phyloP scores from a whole-genome alignment of 2,113 vertebrate genomes.

The Ramphastos sulfuratus region DNA sequence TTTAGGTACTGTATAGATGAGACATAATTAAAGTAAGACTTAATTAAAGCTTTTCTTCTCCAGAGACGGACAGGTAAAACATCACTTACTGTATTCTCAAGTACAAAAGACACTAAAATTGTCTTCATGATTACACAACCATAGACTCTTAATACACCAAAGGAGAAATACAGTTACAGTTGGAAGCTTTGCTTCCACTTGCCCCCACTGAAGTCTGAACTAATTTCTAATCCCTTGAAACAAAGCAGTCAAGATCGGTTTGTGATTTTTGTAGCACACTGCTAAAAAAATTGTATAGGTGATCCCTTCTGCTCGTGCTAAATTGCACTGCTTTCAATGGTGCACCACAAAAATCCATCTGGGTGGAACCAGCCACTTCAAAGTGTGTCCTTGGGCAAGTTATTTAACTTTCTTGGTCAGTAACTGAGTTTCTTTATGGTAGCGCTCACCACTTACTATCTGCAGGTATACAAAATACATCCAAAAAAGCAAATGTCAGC shows the following conservation, averaged over 20 bases:
- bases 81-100: conserved; percentile 17
- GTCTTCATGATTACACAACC: background rate
- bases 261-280: background rate
- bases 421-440: background rate
- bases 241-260: background rate
- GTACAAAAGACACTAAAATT: conserved; percentile 56
- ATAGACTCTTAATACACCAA: background rate
- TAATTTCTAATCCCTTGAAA: conserved; percentile 5
- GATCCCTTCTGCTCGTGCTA: background rate
- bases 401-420: background rate
- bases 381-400: background rate
- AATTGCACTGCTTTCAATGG: background rate
- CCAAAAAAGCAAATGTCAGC: background rate
- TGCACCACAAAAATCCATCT: conserved; percentile 22
- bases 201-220: background rate
- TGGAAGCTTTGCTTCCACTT: background rate
- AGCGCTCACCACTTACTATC: background rate
- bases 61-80: conserved; percentile 59
- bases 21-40: conserved; percentile 61
- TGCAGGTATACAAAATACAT: background rate
- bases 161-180: background rate
- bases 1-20: conserved; percentile 15
- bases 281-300: background rate
- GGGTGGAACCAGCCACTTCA: conserved; percentile 38
- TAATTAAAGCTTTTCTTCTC: conserved; percentile 72